Evolutionary conservation across 1,140 invertebrate genomes (phyloP).

Genomic region (Probaryconus sp.): DNA sequence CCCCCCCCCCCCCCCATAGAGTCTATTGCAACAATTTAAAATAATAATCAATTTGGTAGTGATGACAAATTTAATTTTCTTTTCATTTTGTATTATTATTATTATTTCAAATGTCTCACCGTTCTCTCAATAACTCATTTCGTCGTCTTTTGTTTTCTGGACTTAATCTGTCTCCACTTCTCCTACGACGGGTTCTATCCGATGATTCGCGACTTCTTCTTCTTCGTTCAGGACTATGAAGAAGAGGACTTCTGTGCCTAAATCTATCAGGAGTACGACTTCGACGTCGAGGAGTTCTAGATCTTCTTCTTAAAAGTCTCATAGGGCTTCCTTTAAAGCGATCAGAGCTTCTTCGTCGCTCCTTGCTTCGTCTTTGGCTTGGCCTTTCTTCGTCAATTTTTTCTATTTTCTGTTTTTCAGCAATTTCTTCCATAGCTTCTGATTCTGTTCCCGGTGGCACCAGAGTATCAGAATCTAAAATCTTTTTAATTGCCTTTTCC

Average conservation of each 20-base stretch:
- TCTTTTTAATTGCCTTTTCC: slow-evolving; percentile 75
- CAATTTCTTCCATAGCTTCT: slow-evolving; percentile 72
- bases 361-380: slow-evolving; percentile 47
- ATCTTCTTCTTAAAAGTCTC: slow-evolving; percentile 58
- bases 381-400: slow-evolving; percentile 38
- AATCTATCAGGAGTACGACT: slow-evolving; percentile 63
- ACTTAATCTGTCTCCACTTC: slow-evolving; percentile 65
- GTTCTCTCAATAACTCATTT: slow-evolving; percentile 68
- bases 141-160: slow-evolving; percentile 67
- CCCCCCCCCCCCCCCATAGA: too few relatives aligned
- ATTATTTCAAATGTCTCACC: too few relatives aligned
- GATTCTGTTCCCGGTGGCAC: slow-evolving; percentile 75
- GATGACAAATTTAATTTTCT: background rate
- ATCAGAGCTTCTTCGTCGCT: slow-evolving; percentile 63
- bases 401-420: slow-evolving; percentile 67
- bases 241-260: slow-evolving; percentile 60
- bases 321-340: slow-evolving; percentile 62
- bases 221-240: slow-evolving; percentile 60
- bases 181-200: slow-evolving; percentile 57
- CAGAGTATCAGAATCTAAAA: slow-evolving; percentile 75
- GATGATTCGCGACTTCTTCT: slow-evolving; percentile 49
- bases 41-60: too few relatives aligned
- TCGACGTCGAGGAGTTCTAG: slow-evolving; percentile 66
- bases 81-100: background rate
- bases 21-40: too few relatives aligned